Evolutionary conservation across 2,113 vertebrate genomes (phyloP).

Genomic region (Orthonyx spaldingii): DNA sequence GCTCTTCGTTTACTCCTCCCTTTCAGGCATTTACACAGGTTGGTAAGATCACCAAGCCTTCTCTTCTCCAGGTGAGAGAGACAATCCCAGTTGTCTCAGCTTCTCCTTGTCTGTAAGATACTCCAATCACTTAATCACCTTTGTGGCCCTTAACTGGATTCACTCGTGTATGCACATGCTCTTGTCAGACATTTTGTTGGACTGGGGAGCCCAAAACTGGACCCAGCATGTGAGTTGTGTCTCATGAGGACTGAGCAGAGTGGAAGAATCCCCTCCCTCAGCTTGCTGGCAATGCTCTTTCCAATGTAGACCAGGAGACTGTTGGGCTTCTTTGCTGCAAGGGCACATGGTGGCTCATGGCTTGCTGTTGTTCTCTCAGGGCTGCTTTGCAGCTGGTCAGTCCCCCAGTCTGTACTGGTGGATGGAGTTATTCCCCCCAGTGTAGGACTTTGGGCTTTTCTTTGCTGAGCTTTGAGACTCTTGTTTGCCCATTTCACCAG

Average conservation of each 20-base stretch:
- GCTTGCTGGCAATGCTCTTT: background rate
- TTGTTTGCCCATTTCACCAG: background rate
- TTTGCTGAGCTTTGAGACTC: background rate
- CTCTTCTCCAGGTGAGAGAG: background rate
- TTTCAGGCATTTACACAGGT: background rate
- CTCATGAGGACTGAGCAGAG: background rate
- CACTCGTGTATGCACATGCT: background rate
- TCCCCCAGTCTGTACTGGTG: background rate
- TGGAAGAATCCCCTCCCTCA: background rate
- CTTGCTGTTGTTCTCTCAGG: background rate
- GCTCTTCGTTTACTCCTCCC: background rate
- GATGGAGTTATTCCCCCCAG: fast-evolving
- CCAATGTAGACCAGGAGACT: background rate
- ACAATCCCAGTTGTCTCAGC: background rate
- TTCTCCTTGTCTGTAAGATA: background rate
- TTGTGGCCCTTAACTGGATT: background rate
- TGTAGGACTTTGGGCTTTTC: background rate
- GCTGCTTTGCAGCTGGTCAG: background rate
- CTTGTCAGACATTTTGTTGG: too few relatives aligned
- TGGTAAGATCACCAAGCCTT: background rate
- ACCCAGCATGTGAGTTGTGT: background rate
- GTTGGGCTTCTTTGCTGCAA: background rate
- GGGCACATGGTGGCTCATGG: fast-evolving
- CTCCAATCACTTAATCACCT: background rate
- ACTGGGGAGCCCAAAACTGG: background rate